Conservation (phyloP, 2,888 invertebrate species). For the Geophilus truncorum region DNA sequence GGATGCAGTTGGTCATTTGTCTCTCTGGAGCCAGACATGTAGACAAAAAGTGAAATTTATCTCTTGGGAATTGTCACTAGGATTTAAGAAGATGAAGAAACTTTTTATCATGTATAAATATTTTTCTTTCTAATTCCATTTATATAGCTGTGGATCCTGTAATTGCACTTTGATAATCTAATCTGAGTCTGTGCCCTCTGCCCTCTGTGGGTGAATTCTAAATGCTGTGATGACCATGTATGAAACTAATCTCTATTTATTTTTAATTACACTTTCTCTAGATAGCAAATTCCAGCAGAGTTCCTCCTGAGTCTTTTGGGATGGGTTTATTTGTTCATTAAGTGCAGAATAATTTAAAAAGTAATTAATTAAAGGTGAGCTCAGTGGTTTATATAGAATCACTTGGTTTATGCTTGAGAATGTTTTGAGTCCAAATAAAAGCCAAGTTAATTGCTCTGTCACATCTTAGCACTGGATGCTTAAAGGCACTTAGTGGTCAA, state of each 20-base stretch:
- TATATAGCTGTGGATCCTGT: not conserved
- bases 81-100: not conserved
- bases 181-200: not conserved
- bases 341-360: too few species aligned
- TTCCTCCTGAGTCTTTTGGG: too few species aligned
- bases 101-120: not conserved
- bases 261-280: not conserved
- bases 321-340: too few species aligned
- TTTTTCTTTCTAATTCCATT: not conserved
- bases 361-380: too few species aligned
- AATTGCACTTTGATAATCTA: not conserved
- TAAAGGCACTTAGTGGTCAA: not conserved
- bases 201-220: not conserved
- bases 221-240: not conserved
- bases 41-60: not conserved
- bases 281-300: not conserved
- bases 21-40: not conserved
- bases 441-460: not conserved
- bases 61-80: not conserved
- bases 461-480: not conserved
- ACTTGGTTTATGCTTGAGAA: too few species aligned
- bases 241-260: not conserved
- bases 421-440: not conserved
- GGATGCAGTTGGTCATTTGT: not conserved
- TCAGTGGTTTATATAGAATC: too few species aligned